These are phyloP conservation scores for Drosophila buzzatii DNA, from an alignment of 2,888 invertebrate genomes.

Conservation along the genomic window DNA sequence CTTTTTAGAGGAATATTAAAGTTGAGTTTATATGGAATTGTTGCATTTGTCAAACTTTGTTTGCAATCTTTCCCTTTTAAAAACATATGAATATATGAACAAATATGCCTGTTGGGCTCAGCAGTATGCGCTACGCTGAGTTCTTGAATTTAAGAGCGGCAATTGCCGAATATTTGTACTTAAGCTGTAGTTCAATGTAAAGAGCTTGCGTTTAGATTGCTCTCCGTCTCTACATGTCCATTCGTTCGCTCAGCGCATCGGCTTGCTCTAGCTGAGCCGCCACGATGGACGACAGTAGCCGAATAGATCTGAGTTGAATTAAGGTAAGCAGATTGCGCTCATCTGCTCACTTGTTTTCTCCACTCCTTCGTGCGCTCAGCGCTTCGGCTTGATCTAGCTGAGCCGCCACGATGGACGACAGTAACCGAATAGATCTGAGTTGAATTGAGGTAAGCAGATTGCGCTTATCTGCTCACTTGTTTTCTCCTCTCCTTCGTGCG, in stretches of 20 bases:
- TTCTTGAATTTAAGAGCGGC: not conserved
- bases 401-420: not conserved
- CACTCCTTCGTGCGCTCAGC: not conserved
- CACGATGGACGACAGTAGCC: not conserved
- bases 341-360: not conserved
- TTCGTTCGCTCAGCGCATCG: not conserved
- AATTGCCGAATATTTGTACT: not conserved
- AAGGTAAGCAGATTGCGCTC: not conserved
- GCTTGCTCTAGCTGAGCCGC: not conserved
- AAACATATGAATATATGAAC: too few relatives aligned
- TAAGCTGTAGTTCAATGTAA: not conserved
- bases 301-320: not conserved
- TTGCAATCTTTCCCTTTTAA: not conserved
- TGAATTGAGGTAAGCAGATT: too few relatives aligned
- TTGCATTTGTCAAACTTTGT: not conserved
- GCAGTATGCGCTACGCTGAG: not conserved
- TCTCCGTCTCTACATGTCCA: not conserved
- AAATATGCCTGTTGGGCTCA: not conserved
- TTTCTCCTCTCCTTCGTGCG: not conserved
- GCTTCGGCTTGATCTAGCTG: not conserved
- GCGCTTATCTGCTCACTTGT: not conserved
- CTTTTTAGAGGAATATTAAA: too few relatives aligned
- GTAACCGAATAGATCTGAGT: not conserved
- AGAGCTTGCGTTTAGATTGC: not conserved
- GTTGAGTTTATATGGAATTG: not conserved